These are phyloP conservation scores for Apostichopus californicus DNA, from an alignment of 35 echinoderm and acorn worm genomes.

Conservation along the genomic window DNA sequence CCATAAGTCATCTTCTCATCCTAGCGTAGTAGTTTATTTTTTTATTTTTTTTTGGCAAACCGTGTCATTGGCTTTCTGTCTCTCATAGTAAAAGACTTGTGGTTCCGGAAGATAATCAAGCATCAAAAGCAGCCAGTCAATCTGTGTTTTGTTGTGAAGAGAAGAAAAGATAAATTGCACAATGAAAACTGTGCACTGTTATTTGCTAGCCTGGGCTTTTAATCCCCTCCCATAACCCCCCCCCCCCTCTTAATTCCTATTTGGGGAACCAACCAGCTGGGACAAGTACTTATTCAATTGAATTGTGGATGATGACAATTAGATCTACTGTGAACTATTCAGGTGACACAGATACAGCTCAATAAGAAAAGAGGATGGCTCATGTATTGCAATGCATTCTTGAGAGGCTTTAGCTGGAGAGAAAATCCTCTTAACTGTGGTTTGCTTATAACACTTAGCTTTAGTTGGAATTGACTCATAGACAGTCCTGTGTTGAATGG, in stretches of 20 bases:
- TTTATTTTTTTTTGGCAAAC: neutral
- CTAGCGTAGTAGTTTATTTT: neutral
- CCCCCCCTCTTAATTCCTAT: neutral
- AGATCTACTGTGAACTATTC: neutral
- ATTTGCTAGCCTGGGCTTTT: constrained; percentile 6
- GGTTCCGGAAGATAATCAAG: neutral
- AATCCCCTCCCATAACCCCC: too few species aligned
- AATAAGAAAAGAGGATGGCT: neutral
- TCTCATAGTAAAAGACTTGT: too few species aligned
- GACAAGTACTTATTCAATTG: neutral
- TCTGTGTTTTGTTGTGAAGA: neutral
- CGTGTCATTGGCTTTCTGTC: too few species aligned
- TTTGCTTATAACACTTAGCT: neutral
- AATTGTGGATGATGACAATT: neutral
- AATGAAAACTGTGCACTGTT: constrained; percentile 44
- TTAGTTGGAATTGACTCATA: neutral
- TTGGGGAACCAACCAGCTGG: constrained; percentile 14
- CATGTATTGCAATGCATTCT: neutral
- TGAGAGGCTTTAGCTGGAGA: neutral
- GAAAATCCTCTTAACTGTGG: neutral
- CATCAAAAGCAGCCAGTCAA: neutral
- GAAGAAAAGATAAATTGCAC: neutral
- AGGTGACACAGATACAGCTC: neutral
- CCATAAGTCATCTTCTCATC: too few species aligned
- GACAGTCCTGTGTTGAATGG: neutral